These are phyloP conservation scores for Ia io DNA, from an alignment of 2,113 vertebrate genomes.

Conservation along the genomic window DNA sequence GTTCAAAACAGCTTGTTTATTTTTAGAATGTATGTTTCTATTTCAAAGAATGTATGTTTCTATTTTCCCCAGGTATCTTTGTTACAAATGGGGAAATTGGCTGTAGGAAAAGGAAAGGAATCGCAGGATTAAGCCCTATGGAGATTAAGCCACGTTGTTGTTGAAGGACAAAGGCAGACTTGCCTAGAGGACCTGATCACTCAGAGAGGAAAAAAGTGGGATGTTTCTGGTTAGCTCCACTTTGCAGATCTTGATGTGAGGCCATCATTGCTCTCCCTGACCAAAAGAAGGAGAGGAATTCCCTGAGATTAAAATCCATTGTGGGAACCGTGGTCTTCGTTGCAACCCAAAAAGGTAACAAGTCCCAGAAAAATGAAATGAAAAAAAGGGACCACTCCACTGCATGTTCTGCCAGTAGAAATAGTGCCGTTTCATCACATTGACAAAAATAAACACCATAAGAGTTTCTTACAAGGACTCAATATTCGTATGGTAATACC, in stretches of 20 bases:
- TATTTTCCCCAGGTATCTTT: neutral
- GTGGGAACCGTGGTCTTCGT: slow-evolving; percentile 24
- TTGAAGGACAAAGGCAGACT: slow-evolving; percentile 64
- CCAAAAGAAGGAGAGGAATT: slow-evolving; percentile 51
- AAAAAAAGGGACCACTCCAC: slow-evolving; percentile 15
- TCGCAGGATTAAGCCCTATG: slow-evolving; percentile 31
- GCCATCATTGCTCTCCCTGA: slow-evolving; percentile 54
- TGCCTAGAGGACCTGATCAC: slow-evolving; percentile 60
- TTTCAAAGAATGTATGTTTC: slow-evolving; percentile 40
- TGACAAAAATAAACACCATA: neutral
- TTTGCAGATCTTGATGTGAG: slow-evolving; percentile 61
- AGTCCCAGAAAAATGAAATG: slow-evolving; percentile 52
- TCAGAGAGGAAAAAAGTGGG: slow-evolving; percentile 68
- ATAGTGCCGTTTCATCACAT: neutral
- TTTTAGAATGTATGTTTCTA: slow-evolving; percentile 32
- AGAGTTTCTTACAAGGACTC: neutral
- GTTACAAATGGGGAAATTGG: neutral
- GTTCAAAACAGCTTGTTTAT: slow-evolving; percentile 47
- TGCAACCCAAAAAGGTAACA: slow-evolving; percentile 20
- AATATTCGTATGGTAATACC: neutral
- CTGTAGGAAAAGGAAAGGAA: slow-evolving; percentile 25
- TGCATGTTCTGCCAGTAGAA: neutral
- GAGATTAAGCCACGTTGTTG: slow-evolving; percentile 60
- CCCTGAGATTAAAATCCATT: slow-evolving; percentile 50
- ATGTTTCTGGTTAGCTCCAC: slow-evolving; percentile 39